Evolutionary conservation across 2,888 invertebrate species (phyloP), one percentile per base, ranked within the genome.

Genomic region (Eutolmus rufibarbis): DNA sequence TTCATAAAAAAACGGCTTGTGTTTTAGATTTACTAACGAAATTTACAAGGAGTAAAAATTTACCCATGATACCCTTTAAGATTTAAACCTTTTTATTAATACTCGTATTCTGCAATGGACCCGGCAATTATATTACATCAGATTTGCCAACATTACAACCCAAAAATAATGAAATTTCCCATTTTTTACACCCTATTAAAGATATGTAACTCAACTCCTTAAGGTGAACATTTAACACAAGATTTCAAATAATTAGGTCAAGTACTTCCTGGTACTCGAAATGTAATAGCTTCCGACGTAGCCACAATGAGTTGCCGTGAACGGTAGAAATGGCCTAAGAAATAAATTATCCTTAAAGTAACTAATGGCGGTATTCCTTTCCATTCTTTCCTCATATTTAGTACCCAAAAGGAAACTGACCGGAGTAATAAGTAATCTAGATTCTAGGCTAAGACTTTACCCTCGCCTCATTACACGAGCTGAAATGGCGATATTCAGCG

Each of bases 401-500:
- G 46, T 79, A 79, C 79, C 51, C 16, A 34, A 79, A 78, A 78
- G 51, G 51, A 79, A 34, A 79, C 46, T 79, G 79, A 79, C 23
- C 79, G n/a, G 14, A 31, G 79, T 79, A 79, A 79, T 79, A 79
- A 79, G 79, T 51, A 51, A 46, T 46, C 79, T 28, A 40, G 66
- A 51, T 31, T 46, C 79, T 28, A 40, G 66, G 66, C 12, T 28
- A 19, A 28, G 66, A 12, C 23, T n/a, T 28, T 19, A 57, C 8
- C 19, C 28, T 28, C 66, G 28, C 0, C 66, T 66, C 66, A 66
- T 66, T 66, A 66, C 66, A 23, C 66, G 23, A 2, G 19, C 51
- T 46, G 51, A 79, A 79, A 28, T 5, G 51, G 51, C 31, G 7
- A 51, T 51, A 28, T 79, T 51, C 66, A 14, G 16, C 28, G 28